Base-by-base conservation (phyloP, 2,113 vertebrate species). In the Pongo abelii region DNA sequence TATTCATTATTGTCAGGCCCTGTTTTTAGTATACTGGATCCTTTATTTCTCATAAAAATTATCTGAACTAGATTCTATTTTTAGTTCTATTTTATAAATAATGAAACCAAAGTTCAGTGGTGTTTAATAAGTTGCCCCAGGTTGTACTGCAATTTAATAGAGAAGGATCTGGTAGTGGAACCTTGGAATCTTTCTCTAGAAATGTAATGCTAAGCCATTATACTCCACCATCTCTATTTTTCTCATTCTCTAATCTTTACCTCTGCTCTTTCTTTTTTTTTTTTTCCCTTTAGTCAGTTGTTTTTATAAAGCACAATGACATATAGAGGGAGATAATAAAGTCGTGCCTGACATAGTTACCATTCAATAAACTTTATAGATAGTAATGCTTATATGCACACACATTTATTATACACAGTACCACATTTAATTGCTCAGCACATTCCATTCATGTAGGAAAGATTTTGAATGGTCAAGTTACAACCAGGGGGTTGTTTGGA, bases 401-500 rank as follows among this genome's bases (percentile, higher is more conserved):
- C n/a, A 59, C 35, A 59, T 81, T 81, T 61, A 84, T 50, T 95
- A 83, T 84, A 87, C 59, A 22, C 9, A 84, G 61, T 40, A 40
- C 59, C 90, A 35, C 30, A 23, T 10, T 84, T 84, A 46, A 48
- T n/a, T 83, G 16, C 23, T 83, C 35, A 96, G 83, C 13, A 43
- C 7, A 79, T 93, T 91, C 89, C 46, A n/a, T 70, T 84, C 83
- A 17, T 17, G 3, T 80, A 57, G 46, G 14, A 75, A 91, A 89
- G 69, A 79, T 64, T 75, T 35, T 84, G 61, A 72, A 48, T 79
- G 30, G 27, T 89, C 32, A 74, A 30, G 18, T 89, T 87, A 86
- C 23, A 93, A 85, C 20, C 46, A 85, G 38, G 83, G 86, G 32
- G 12, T 92, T 93, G 22, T 84, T 88, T 96, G 61, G 52, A 84